Conservation (phyloP, 2,888 invertebrate species). For the Thysanoteuthis rhombus region DNA sequence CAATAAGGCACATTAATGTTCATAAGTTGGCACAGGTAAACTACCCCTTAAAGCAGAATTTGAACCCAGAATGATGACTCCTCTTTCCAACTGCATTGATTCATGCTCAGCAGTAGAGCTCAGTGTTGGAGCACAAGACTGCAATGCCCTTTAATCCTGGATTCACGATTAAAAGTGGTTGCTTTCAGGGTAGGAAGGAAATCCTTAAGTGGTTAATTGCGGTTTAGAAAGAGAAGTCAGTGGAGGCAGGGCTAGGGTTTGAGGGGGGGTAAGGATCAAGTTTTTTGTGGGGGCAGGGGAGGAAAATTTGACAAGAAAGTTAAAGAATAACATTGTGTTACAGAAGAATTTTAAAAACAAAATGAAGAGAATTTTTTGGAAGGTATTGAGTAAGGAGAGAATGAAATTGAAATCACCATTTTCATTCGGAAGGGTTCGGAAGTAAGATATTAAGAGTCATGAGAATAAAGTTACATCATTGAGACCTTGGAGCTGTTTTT, state of each 20-base stretch:
- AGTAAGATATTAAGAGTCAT: background rate
- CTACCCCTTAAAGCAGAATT: too few relatives aligned
- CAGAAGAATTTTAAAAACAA: background rate
- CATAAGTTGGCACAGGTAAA: too few relatives aligned
- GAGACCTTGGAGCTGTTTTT: background rate
- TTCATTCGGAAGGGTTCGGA: background rate
- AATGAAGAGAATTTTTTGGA: background rate
- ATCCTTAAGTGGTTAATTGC: background rate
- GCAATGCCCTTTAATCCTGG: background rate
- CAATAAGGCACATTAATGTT: too few relatives aligned
- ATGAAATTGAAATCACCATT: background rate
- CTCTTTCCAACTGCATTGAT: background rate
- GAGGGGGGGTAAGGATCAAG: background rate
- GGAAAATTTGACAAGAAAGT: background rate
- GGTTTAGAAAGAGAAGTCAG: background rate
- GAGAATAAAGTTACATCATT: background rate
- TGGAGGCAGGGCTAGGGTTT: too few relatives aligned
- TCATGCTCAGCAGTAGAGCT: too few relatives aligned
- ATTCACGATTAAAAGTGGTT: background rate
- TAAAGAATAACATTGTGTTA: background rate
- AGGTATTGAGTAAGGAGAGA: background rate
- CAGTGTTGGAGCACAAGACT: background rate
- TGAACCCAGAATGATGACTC: background rate
- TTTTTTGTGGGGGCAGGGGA: background rate
- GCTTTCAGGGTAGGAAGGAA: background rate